Percentiles rank a stretch among this genome's conserved stretches.
Evolutionary conservation across 2,888 invertebrate species (phyloP).

Genomic region (Acronicta aceris): DNA sequence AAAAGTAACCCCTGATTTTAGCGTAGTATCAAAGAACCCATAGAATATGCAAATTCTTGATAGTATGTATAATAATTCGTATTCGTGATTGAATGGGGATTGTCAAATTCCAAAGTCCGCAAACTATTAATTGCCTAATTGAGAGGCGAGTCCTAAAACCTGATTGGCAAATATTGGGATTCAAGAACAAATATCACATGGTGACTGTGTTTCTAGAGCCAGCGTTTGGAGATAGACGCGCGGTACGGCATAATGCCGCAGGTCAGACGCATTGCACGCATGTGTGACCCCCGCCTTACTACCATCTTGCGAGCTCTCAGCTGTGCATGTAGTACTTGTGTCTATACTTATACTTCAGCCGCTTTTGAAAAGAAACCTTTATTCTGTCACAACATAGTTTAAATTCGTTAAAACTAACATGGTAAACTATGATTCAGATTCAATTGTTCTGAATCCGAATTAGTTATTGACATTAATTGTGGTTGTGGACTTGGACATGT

Average conservation of each 20-base stretch:
- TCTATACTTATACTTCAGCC: neutral
- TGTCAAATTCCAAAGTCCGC: neutral
- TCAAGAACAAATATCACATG: slow-evolving; percentile 33
- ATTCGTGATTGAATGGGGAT: neutral
- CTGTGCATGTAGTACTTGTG: slow-evolving; percentile 1
- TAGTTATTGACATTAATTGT: too few species aligned
- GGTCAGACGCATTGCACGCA: slow-evolving; percentile 91
- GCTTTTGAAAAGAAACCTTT: neutral
- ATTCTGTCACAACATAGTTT: neutral
- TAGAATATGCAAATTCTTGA: neutral
- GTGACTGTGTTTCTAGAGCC: slow-evolving; percentile 92
- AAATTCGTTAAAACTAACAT: neutral
- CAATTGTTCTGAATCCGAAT: too few species aligned
- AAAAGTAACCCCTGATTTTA: slow-evolving; percentile 16
- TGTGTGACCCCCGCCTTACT: slow-evolving; percentile 77
- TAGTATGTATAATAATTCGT: neutral
- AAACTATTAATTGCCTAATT: neutral
- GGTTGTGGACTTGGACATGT: too few species aligned
- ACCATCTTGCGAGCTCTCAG: slow-evolving; percentile 40
- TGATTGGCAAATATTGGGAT: slow-evolving; percentile 31
- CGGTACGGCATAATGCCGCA: slow-evolving; percentile 95
- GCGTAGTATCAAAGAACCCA: neutral
- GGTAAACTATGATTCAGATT: too few species aligned
- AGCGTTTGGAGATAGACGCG: slow-evolving; percentile 97
- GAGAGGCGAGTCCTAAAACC: neutral